A percentile compares a stretch with the other conserved stretches of the same genome.
Conservation (phyloP, 2,113 vertebrate species). For the Catagonus wagneri region DNA sequence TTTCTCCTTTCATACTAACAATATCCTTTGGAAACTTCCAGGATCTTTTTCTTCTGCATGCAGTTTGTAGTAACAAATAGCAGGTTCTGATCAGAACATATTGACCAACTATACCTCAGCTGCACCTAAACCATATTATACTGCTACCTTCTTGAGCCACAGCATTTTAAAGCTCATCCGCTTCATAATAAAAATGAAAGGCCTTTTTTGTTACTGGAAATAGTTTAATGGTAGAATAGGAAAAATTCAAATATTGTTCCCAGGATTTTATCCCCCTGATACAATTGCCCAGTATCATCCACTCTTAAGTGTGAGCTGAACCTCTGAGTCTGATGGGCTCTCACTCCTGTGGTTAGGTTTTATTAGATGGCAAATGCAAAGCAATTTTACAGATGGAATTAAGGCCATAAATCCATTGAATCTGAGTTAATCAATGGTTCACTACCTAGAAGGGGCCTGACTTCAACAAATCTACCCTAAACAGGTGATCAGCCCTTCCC, state of each 20-base stretch:
- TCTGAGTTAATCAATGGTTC: neutral
- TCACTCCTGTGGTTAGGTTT: neutral
- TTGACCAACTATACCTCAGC: neutral
- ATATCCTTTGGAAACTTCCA: neutral
- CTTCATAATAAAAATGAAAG: slow-evolving; percentile 2
- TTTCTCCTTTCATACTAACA: neutral
- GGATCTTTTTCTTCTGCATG: neutral
- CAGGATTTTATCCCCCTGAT: neutral
- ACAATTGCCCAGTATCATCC: neutral
- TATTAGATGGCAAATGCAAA: neutral
- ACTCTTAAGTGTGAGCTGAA: neutral
- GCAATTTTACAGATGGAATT: neutral
- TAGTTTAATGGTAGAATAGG: neutral
- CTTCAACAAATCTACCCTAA: neutral
- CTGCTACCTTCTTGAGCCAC: neutral
- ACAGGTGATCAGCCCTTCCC: neutral
- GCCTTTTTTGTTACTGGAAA: neutral
- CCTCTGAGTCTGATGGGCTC: neutral
- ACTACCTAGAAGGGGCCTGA: neutral
- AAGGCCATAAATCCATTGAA: neutral
- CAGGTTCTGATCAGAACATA: neutral
- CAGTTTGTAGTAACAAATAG: neutral
- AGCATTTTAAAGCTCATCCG: neutral
- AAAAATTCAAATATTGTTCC: neutral
- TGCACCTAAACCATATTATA: neutral